Conservation (phyloP, 2,888 invertebrate species). For the Amitus sp. region DNA sequence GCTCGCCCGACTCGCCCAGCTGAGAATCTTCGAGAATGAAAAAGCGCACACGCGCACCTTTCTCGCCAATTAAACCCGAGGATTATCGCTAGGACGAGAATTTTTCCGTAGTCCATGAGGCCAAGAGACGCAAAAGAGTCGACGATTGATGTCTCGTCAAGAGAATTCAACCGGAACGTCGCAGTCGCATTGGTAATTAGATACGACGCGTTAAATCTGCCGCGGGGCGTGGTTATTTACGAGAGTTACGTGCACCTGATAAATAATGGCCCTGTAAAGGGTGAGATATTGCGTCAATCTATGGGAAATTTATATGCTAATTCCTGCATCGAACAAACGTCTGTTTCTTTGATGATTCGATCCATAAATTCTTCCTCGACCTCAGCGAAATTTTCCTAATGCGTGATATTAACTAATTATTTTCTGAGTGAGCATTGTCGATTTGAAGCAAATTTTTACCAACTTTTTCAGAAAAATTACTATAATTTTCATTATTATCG, state of each 20-base stretch:
- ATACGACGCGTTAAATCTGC: conserved; percentile 52
- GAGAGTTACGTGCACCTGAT: conserved; percentile 47
- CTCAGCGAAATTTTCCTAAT: neutral
- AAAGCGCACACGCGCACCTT: too few species aligned
- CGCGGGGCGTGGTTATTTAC: conserved; percentile 46
- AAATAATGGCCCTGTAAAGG: conserved; percentile 48
- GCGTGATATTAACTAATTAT: too few species aligned
- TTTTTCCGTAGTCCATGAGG: too few species aligned
- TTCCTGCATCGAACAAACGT: neutral
- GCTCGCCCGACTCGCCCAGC: conserved; percentile 18
- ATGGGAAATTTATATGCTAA: conserved; percentile 33
- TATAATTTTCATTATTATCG: too few species aligned
- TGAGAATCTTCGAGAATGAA: conserved; percentile 12
- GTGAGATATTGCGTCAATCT: conserved; percentile 38
- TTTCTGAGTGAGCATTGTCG: too few species aligned
- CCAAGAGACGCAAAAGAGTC: too few species aligned
- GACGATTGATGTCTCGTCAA: neutral
- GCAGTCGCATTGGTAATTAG: conserved; percentile 45
- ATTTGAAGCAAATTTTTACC: too few species aligned
- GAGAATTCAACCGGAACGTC: conserved; percentile 3
- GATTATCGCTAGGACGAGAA: too few species aligned
- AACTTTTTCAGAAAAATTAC: too few species aligned
- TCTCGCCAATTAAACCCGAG: too few species aligned
- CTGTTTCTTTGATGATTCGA: neutral
- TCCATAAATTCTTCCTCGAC: neutral